Conservation (phyloP, 2,113 vertebrate species). For the Tautogolabrus adspersus region DNA sequence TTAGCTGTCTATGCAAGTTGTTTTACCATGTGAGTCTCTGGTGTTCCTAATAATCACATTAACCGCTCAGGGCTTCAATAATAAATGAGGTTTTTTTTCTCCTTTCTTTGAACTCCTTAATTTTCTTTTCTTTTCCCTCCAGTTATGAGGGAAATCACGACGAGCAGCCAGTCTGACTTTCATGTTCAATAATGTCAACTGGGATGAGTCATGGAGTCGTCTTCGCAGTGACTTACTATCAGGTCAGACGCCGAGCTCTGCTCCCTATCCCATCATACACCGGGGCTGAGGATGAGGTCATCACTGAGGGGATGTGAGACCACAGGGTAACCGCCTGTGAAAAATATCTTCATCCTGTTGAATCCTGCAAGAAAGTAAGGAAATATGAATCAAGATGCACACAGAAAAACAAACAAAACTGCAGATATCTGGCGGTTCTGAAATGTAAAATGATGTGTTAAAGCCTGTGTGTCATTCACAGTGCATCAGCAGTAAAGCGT, state of each 20-base stretch:
- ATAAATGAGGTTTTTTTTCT: conserved; percentile 29
- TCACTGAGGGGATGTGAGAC: conserved; percentile 16
- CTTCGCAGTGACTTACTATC: conserved; percentile 52
- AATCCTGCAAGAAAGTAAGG: background rate
- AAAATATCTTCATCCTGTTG: conserved; percentile 21
- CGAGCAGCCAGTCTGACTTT: conserved; percentile 60
- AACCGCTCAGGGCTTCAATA: conserved; percentile 33
- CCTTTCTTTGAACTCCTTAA: conserved; percentile 29
- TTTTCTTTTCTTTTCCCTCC: conserved; percentile 6
- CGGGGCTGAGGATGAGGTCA: conserved; percentile 61
- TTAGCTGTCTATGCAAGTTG: too few relatives aligned
- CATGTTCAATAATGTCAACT: conserved; percentile 68
- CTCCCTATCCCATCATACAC: conserved; percentile 61
- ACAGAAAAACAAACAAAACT: background rate
- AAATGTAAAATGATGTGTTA: background rate
- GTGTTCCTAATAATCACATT: conserved; percentile 6
- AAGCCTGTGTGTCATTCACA: conserved; percentile 15
- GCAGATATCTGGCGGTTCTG: background rate
- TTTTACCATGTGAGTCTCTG: conserved; percentile 4
- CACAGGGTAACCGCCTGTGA: background rate
- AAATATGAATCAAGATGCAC: background rate
- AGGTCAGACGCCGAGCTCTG: conserved; percentile 3
- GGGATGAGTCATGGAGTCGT: conserved; percentile 68
- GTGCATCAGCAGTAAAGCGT: conserved; percentile 18
- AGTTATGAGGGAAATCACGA: conserved; percentile 36